Evolutionary conservation across 2,888 invertebrate species (phyloP).

Genomic region (Formica aserva): DNA sequence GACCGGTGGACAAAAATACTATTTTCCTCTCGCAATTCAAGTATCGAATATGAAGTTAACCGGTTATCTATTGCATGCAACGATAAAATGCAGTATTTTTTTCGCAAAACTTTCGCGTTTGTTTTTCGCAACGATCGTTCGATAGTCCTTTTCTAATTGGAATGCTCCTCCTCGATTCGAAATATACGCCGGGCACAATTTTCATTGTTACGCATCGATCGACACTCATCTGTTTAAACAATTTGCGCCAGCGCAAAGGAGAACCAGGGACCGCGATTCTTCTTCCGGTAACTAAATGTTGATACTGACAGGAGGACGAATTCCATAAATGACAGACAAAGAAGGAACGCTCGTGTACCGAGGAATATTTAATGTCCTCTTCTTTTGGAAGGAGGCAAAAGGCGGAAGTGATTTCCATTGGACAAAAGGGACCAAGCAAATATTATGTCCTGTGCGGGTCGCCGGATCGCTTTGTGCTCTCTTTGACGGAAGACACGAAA

Average conservation of each 20-base stretch:
- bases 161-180: not conserved
- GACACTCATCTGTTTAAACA: not conserved
- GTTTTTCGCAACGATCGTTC: slow-evolving; percentile 20
- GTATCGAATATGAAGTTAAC: slow-evolving; percentile 22
- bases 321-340: slow-evolving; percentile 30
- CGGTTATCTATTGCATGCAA: slow-evolving; percentile 14
- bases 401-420: slow-evolving; percentile 51
- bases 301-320: not conserved
- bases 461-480: slow-evolving; percentile 47
- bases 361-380: slow-evolving; percentile 42
- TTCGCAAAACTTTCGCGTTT: not conserved
- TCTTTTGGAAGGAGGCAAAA: slow-evolving; percentile 42
- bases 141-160: not conserved
- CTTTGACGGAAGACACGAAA: slow-evolving; percentile 49
- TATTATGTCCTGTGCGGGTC: slow-evolving; percentile 50
- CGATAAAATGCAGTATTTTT: slow-evolving; percentile 23
- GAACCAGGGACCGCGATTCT: not conserved
- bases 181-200: not conserved
- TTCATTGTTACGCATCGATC: slow-evolving; percentile 26
- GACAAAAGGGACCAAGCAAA: slow-evolving; percentile 46
- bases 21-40: slow-evolving; percentile 28
- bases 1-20: slow-evolving; percentile 14
- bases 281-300: not conserved
- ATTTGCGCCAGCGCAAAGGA: not conserved
- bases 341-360: not conserved